Conservation (phyloP, 92 coral and sea anemone species). For the Heliopora coerulea region DNA sequence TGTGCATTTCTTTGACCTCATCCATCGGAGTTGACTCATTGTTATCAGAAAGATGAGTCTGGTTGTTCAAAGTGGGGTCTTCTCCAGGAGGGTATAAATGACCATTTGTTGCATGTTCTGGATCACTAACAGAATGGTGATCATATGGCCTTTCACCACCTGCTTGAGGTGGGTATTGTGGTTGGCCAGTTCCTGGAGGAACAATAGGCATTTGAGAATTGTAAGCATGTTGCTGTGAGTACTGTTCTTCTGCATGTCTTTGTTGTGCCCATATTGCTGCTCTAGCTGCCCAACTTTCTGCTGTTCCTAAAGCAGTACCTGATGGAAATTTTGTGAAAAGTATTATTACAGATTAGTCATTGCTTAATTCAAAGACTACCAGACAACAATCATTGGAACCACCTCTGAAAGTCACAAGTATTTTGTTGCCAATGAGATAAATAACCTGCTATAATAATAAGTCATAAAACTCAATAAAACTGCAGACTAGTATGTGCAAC, state of each 20-base stretch:
- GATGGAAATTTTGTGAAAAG: no score
- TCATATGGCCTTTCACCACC: constrained; percentile 39
- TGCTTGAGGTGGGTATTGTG: constrained; percentile 63
- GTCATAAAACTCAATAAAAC: no score
- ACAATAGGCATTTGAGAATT: constrained; percentile 58
- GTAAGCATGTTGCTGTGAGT: constrained; percentile 53
- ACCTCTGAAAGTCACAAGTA: no score
- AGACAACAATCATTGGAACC: no score
- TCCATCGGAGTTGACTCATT: constrained; percentile 92
- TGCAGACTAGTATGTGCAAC: no score
- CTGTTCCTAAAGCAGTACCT: constrained; percentile 68
- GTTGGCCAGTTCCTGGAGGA: constrained; percentile 64
- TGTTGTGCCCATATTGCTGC: constrained; percentile 99
- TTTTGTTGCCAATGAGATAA: no score
- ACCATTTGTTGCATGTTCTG: constrained; percentile 52
- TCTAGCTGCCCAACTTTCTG: constrained; percentile 93
- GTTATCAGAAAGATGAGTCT: constrained; percentile 54
- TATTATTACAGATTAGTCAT: no score
- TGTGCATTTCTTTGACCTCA: constrained; percentile 44
- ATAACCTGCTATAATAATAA: no score
- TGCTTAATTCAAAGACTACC: no score
- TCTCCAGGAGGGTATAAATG: constrained; percentile 66
- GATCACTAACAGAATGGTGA: constrained; percentile 65
- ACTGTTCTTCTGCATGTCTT: constrained; percentile 81
- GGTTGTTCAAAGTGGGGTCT: constrained; percentile 29